Conservation (phyloP, 2,113 vertebrate species). For the Nannospalax galili region DNA sequence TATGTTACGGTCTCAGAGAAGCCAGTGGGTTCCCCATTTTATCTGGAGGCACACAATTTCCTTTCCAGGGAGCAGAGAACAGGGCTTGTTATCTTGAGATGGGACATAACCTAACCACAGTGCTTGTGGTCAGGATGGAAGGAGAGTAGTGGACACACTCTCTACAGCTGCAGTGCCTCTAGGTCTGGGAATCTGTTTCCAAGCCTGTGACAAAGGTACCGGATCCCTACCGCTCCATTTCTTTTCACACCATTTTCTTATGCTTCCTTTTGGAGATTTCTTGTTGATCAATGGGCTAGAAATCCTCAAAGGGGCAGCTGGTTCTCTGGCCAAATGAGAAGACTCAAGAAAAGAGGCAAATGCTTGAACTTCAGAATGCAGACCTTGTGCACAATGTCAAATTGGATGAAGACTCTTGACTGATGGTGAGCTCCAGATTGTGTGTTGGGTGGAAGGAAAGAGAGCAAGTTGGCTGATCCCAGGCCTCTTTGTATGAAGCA, state of each 20-base stretch:
- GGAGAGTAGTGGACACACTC: neutral
- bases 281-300: neutral
- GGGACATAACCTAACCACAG: constrained; percentile 39
- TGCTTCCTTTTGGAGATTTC: neutral
- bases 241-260: neutral
- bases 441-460: no score
- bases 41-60: constrained; percentile 54
- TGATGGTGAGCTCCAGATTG: neutral
- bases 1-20: neutral
- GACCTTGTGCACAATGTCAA: accelerated
- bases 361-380: neutral
- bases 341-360: neutral
- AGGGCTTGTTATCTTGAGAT: neutral
- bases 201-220: neutral
- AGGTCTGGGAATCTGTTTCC: neutral
- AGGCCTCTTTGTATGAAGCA: neutral
- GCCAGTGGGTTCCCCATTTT: constrained; percentile 28
- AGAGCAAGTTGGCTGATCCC: neutral
- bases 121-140: neutral
- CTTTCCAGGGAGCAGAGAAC: neutral
- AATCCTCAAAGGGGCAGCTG: neutral
- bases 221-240: neutral
- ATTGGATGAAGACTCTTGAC: neutral
- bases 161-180: neutral
- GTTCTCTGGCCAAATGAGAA: neutral